Evolutionary conservation across 1,140 invertebrate genomes (phyloP).

Genomic region (Neoseiulus cucumeris): DNA sequence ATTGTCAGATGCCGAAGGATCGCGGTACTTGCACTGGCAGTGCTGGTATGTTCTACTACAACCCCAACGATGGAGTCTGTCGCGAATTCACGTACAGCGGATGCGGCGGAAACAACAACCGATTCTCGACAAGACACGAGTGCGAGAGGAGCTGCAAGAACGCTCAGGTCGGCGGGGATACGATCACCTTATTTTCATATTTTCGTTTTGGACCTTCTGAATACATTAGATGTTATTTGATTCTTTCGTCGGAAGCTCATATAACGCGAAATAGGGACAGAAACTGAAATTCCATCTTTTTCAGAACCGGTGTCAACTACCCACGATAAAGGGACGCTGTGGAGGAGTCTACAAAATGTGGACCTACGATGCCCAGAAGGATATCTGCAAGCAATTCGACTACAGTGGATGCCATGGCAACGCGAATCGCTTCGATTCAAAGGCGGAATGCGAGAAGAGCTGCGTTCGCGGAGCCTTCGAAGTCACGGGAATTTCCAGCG

Average conservation of each 20-base stretch:
- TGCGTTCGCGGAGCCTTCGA: slow-evolving; percentile 19
- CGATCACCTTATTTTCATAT: too few relatives aligned
- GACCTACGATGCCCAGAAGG: slow-evolving; percentile 38
- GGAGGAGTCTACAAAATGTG: slow-evolving; percentile 38
- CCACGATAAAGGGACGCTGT: slow-evolving; percentile 46
- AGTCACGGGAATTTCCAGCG: slow-evolving; percentile 25
- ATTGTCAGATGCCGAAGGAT: slow-evolving; percentile 45
- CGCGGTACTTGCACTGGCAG: slow-evolving; percentile 47
- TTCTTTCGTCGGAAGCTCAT: too few relatives aligned
- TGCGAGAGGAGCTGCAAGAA: slow-evolving; percentile 53
- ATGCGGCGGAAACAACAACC: slow-evolving; percentile 66
- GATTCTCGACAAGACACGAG: slow-evolving; percentile 49
- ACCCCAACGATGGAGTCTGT: slow-evolving; percentile 50
- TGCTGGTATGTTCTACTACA: slow-evolving; percentile 53
- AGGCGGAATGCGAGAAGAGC: slow-evolving; percentile 37
- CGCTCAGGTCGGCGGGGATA: slow-evolving; percentile 28
- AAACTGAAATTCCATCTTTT: too few relatives aligned
- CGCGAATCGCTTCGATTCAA: slow-evolving; percentile 52
- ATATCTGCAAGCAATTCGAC: slow-evolving; percentile 42
- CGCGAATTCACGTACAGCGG: slow-evolving; percentile 59
- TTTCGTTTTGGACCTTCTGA: too few relatives aligned
- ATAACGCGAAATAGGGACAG: too few relatives aligned
- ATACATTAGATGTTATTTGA: too few relatives aligned
- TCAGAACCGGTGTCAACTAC: slow-evolving; percentile 38
- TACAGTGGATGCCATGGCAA: slow-evolving; percentile 71